phyloP scores from a whole-genome alignment of 2,888 invertebrate genomes.

The Polymixis flavicincta region DNA sequence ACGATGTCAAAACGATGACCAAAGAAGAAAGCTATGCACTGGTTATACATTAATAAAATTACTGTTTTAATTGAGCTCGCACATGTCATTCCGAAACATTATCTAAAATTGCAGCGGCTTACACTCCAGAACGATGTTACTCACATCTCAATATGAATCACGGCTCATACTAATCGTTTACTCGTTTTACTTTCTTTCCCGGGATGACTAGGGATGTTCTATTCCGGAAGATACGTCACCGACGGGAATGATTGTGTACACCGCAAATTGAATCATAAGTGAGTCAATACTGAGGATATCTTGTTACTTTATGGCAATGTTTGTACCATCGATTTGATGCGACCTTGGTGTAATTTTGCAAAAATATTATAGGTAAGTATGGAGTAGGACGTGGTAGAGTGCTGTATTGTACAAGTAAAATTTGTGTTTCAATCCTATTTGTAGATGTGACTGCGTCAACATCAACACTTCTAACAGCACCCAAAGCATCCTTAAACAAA shows the following conservation, averaged over 20 bases:
- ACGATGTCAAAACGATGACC: constrained; percentile 1
- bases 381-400: background rate
- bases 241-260: constrained; percentile 61
- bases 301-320: constrained; percentile 27
- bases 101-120: constrained; percentile 34
- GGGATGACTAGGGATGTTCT: constrained; percentile 58
- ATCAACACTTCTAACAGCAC: constrained; percentile 8
- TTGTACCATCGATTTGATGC: constrained; percentile 28
- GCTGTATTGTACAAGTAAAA: background rate
- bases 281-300: constrained; percentile 58
- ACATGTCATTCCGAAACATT: constrained; percentile 22
- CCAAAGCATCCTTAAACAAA: constrained; percentile 40
- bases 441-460: constrained; percentile 5
- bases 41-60: constrained; percentile 24
- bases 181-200: constrained; percentile 63
- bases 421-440: constrained; percentile 9
- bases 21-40: constrained; percentile 12
- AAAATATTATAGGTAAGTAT: background rate
- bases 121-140: constrained; percentile 54
- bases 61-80: constrained; percentile 14
- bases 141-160: constrained; percentile 64
- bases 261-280: constrained; percentile 72
- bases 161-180: constrained; percentile 55
- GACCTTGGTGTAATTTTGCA: background rate
- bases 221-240: constrained; percentile 62